Base-by-base conservation (phyloP, 2,797 vertebrate genomes). In the Chaunax sp. region DNA sequence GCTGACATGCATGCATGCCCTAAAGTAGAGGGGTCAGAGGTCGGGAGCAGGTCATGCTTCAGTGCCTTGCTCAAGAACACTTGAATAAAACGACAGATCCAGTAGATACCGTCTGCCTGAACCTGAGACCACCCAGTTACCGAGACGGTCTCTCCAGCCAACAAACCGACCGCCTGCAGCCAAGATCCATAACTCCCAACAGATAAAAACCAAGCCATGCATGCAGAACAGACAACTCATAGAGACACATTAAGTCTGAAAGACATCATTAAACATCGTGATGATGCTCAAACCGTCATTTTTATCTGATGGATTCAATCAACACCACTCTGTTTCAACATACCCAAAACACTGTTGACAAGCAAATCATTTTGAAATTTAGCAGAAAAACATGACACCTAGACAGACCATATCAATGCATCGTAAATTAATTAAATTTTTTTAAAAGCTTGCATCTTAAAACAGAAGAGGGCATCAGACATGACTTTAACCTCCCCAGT, bases 41-140 rank as follows among this genome's bases (percentile, higher is more conserved):
- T 55, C 45, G 67, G 49, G 30, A 56, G 37, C 26, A 59, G 68
- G 75, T 71, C 52, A 64, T 22, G 60, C 72, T 75, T 75, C 71
- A 81, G 41, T 7, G 54, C 73, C 51, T 64, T 63, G 69, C 76
- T 78, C 49, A 77, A 84, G 65, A 56, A 61, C 59, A 76, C 70
- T 78, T 20, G 23, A 60, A 44, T 44, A 69, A 49, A 77, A 38
- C 9, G 38, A 16, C 14, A 53, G n/a, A 65, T 56, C 49, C 58
- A 58, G 38, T 1, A 37, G 54, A 12, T 26, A 44, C 35, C 0
- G 38, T 14, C 50, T 66, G 58, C 9, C 26, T 60, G 37, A 67
- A 69, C 47, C 46, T n/a, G 68, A 70, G 79, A 78, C 78, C 80
- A 80, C 75, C 55, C 55, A 72, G 30, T 50, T 2, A 53, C 66